These are phyloP conservation scores for Plecotus auritus DNA, from an alignment of 2,113 vertebrate genomes.

Conservation along the genomic window DNA sequence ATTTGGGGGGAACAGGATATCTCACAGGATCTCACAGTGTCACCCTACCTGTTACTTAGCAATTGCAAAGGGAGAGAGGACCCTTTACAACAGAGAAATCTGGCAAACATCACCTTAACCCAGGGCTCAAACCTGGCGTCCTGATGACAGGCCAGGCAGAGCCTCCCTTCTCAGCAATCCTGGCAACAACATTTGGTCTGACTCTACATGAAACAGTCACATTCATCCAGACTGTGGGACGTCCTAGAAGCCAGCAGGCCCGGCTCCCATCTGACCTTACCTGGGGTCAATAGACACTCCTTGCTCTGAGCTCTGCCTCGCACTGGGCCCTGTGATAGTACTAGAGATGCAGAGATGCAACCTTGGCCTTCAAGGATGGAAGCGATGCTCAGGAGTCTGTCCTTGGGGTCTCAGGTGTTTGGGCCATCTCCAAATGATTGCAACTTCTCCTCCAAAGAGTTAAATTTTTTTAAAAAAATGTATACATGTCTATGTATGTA, in stretches of 20 bases:
- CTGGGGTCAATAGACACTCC: background rate
- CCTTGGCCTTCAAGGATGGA: background rate
- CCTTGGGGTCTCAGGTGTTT: background rate
- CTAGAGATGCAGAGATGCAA: background rate
- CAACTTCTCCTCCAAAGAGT: background rate
- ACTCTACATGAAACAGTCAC: background rate
- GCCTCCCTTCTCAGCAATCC: background rate
- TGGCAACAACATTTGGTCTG: background rate
- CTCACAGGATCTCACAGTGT: background rate
- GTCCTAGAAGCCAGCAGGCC: background rate
- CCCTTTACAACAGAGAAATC: background rate
- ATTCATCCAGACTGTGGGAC: background rate
- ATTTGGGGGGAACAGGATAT: background rate
- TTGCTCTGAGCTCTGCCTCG: background rate
- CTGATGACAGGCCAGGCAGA: accelerated
- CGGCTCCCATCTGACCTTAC: background rate
- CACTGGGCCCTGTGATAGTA: background rate
- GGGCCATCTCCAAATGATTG: background rate
- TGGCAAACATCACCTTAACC: accelerated
- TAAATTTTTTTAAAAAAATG: background rate
- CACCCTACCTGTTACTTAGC: background rate
- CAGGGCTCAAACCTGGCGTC: background rate
- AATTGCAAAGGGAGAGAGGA: background rate
- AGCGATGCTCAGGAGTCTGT: background rate
- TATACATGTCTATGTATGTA: too few relatives aligned